Conservation (phyloP, 2,113 vertebrate species). For the Myiozetetes cayanensis region DNA sequence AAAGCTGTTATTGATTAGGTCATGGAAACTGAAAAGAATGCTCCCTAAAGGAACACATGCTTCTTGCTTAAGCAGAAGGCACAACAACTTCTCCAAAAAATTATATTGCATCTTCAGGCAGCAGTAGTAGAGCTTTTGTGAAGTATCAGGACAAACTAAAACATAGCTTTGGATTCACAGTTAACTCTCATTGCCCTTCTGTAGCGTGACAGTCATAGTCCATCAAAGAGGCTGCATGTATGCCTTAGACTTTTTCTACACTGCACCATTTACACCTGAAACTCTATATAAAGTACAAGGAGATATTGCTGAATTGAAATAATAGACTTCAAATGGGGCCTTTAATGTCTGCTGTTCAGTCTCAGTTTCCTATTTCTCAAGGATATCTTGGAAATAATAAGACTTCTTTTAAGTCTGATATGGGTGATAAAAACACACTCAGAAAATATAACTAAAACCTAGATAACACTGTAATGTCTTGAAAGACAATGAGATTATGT, state of each 20-base stretch:
- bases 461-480: not conserved
- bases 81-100: not conserved
- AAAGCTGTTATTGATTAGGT: not conserved
- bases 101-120: not conserved
- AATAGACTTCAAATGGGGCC: not conserved
- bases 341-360: not conserved
- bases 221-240: not conserved
- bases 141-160: not conserved
- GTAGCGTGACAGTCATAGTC: not conserved
- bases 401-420: not conserved
- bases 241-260: not conserved
- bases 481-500: not conserved
- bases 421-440: not conserved
- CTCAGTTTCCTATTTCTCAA: not conserved
- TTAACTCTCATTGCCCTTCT: not conserved
- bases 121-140: not conserved
- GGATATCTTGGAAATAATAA: not conserved
- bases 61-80: not conserved
- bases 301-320: not conserved
- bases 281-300: not conserved
- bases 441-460: not conserved
- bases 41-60: not conserved
- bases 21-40: not conserved
- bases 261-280: not conserved
- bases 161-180: not conserved